Evolutionary conservation across 2,888 invertebrate genomes (phyloP), one percentile per base, ranked within the genome.

Genomic region (Ochropleura leucogaster): DNA sequence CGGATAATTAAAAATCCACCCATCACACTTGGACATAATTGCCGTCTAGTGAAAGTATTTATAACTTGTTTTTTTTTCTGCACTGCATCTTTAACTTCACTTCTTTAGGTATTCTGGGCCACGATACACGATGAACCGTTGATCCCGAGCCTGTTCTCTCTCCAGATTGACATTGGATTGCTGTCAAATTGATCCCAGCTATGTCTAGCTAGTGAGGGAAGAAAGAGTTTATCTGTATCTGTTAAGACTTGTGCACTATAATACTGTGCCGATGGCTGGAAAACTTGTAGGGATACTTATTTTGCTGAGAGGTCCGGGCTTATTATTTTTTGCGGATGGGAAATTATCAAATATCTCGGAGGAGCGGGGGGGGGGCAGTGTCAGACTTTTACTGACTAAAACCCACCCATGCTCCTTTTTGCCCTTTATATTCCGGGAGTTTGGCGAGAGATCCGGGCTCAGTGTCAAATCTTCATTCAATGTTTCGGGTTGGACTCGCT

Each of bases 1-100:
- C 72, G 83, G 72, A 60, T 77, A 85, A 77, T 83, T 83, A 77
- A 74, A 79, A 78, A 75, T 65, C 51, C 68, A 72, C 74, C 62
- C 59, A 79, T 78, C 59, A 75, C 65, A 72, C 65, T 74, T n/a
- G 20, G 55, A 78, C 55, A 51, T 72, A 64, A 73, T 72, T 80
- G 53, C 16, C 62, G n/a, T 66, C 18, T 47, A 67, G 78, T 68
- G 77, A 79, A 85, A 79, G 84, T 82, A 49, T 64, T 49, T 66
- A 40, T 63, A 60, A 73, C 16, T 72, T 51, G 63, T 59, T 71
- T 68, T 42, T 51, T 53, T 72, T 77, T 59, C 53, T 68, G 51
- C 7, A 42, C n/a, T 64, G 7, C 30, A 69, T 69, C 18, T 70
- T 74, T n/a, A 8, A 49, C 4, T 72, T 6, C 55, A 47, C 20